Percentiles rank a stretch among this genome's conserved stretches.
Conservation (phyloP, 1,140 invertebrate genomes). For the Cyclina sinensis region DNA sequence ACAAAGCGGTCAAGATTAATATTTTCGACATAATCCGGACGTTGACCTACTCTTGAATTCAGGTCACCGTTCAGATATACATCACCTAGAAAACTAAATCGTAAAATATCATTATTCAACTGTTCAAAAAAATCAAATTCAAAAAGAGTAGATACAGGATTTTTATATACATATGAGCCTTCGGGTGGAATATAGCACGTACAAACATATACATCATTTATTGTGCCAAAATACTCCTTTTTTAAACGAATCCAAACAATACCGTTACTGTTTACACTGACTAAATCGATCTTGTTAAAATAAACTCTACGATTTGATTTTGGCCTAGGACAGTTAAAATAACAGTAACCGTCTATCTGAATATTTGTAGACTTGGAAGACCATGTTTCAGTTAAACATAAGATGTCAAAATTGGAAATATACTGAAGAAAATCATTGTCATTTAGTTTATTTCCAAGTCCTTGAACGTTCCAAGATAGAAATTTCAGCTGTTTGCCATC, state of each 20-base stretch:
- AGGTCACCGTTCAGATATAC: not conserved
- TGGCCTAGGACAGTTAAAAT: slow-evolving; percentile 31
- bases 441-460: slow-evolving; percentile 23
- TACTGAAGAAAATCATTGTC: slow-evolving; percentile 39
- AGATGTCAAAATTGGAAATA: slow-evolving; percentile 22
- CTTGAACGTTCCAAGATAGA: slow-evolving; percentile 42
- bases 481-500: slow-evolving; percentile 15
- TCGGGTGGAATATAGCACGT: slow-evolving; percentile 44
- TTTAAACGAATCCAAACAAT: slow-evolving; percentile 33
- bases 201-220: slow-evolving; percentile 28
- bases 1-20: slow-evolving; percentile 29
- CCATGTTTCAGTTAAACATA: slow-evolving; percentile 58
- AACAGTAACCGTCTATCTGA: not conserved
- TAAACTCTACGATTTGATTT: slow-evolving; percentile 1
- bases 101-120: not conserved
- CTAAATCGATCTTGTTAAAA: not conserved
- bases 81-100: not conserved
- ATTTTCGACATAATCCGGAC: not conserved
- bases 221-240: not conserved
- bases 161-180: slow-evolving; percentile 41
- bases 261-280: not conserved
- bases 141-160: not conserved
- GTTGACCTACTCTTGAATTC: slow-evolving; percentile 8
- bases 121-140: slow-evolving; percentile 36
- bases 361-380: slow-evolving; percentile 17